Conservation (phyloP, 1,140 invertebrate genomes). For the Sarcophaga peregrina region DNA sequence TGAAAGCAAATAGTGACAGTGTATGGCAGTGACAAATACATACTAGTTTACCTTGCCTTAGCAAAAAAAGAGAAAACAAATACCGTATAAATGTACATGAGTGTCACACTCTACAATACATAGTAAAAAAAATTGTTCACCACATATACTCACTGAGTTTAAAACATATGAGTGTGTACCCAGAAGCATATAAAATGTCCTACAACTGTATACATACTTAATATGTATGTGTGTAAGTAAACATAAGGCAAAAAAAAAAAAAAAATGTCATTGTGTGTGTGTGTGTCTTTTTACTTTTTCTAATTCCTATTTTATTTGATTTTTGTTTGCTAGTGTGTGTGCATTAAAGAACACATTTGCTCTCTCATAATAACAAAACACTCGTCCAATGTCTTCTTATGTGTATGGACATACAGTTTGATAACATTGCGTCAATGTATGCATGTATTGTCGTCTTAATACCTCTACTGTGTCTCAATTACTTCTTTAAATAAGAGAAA, state of each 20-base stretch:
- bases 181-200: too few species aligned
- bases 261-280: not conserved
- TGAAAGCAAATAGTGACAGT: too few species aligned
- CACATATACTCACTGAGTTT: too few species aligned
- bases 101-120: too few species aligned
- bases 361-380: not conserved
- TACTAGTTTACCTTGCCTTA: too few species aligned
- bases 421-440: not conserved
- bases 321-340: not conserved
- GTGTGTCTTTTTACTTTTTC: constrained; percentile 9
- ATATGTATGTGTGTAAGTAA: too few species aligned
- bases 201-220: too few species aligned
- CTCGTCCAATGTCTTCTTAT: not conserved
- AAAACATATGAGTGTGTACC: too few species aligned
- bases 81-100: too few species aligned
- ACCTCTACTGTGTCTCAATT: not conserved
- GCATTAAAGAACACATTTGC: not conserved
- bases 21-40: too few species aligned
- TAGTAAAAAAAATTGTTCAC: too few species aligned
- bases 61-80: too few species aligned
- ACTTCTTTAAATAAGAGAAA: constrained; percentile 21
- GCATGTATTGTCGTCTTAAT: not conserved
- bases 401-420: not conserved
- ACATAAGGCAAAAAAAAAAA: not conserved
- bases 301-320: not conserved